phyloP scores from a whole-genome alignment of 2,888 invertebrate species.

The Drosophila cognata region DNA sequence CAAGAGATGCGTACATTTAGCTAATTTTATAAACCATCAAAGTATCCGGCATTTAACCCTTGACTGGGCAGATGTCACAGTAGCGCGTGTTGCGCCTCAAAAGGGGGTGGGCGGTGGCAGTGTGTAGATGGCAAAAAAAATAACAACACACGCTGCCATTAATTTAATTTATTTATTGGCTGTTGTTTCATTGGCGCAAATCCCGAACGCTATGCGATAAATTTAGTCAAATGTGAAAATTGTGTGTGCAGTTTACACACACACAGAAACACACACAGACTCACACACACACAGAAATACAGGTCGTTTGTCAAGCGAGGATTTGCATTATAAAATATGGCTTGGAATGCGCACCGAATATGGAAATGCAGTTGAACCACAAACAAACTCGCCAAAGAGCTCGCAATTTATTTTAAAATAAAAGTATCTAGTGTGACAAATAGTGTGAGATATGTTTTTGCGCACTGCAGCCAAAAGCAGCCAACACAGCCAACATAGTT shows the following conservation, averaged over 20 bases:
- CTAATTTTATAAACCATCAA: slow-evolving; percentile 73
- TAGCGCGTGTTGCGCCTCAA: background rate
- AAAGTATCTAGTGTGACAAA: slow-evolving; percentile 82
- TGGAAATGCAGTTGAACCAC: slow-evolving; percentile 49
- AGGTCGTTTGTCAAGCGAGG: slow-evolving; percentile 69
- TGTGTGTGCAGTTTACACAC: slow-evolving; percentile 81
- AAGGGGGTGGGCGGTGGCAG: background rate
- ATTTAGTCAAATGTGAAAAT: slow-evolving; percentile 84
- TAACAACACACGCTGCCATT: slow-evolving; percentile 70
- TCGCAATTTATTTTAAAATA: slow-evolving; percentile 78
- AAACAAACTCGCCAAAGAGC: slow-evolving; percentile 69
- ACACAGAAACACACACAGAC: slow-evolving; percentile 37
- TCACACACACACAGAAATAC: slow-evolving; percentile 22
- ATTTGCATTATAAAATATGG: slow-evolving; percentile 84
- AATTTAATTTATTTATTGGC: slow-evolving; percentile 85
- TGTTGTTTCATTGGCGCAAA: slow-evolving; percentile 84
- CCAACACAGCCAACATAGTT: slow-evolving; percentile 24
- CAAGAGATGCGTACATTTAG: slow-evolving; percentile 62
- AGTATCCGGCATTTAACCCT: slow-evolving; percentile 52
- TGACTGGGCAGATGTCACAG: slow-evolving; percentile 10
- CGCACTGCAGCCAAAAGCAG: slow-evolving; percentile 53
- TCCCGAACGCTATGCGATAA: slow-evolving; percentile 78
- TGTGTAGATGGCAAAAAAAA: slow-evolving; percentile 26
- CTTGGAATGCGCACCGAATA: slow-evolving; percentile 43
- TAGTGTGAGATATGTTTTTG: slow-evolving; percentile 81